phyloP scores from a whole-genome alignment of 2,797 vertebrate species.

The Kryptolebias ocellatus region DNA sequence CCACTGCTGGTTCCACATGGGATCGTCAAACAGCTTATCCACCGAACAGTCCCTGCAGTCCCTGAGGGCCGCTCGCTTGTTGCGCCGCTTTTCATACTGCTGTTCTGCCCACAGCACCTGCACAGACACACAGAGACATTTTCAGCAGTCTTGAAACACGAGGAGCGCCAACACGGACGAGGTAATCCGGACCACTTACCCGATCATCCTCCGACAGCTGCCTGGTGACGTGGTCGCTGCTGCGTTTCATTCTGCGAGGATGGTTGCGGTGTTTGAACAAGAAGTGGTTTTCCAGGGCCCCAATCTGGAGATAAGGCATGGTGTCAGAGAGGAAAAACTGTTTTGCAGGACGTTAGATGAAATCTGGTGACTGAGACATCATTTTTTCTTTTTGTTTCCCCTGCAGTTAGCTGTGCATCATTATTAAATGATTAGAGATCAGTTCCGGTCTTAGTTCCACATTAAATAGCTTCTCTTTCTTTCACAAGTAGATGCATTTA shows the following conservation, averaged over 20 bases:
- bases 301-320: slow-evolving; percentile 83
- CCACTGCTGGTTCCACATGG: slow-evolving; percentile 99
- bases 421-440: neutral
- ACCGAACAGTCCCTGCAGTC: slow-evolving; percentile 82
- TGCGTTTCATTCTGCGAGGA: slow-evolving; percentile 89
- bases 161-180: neutral
- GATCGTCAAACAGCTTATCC: slow-evolving; percentile 93
- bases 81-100: slow-evolving; percentile 92
- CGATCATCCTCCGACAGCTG: slow-evolving; percentile 92
- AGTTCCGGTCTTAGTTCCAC: no score
- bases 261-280: slow-evolving; percentile 91
- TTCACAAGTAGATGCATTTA: no score
- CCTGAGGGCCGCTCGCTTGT: slow-evolving; percentile 82
- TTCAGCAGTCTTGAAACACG: neutral
- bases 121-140: slow-evolving; percentile 1
- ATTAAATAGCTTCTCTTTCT: no score
- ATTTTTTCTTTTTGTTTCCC: neutral
- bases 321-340: slow-evolving; percentile 15
- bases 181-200: slow-evolving; percentile 73
- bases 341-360: slow-evolving; percentile 41
- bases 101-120: slow-evolving; percentile 98
- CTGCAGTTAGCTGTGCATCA: neutral
- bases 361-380: slow-evolving; percentile 13
- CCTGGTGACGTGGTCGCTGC: slow-evolving; percentile 89
- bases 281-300: slow-evolving; percentile 94